Percentiles rank a stretch among this genome's conserved stretches.
Evolutionary conservation across 2,888 invertebrate genomes (phyloP).

Genomic region (Pharmacophagus antenor): DNA sequence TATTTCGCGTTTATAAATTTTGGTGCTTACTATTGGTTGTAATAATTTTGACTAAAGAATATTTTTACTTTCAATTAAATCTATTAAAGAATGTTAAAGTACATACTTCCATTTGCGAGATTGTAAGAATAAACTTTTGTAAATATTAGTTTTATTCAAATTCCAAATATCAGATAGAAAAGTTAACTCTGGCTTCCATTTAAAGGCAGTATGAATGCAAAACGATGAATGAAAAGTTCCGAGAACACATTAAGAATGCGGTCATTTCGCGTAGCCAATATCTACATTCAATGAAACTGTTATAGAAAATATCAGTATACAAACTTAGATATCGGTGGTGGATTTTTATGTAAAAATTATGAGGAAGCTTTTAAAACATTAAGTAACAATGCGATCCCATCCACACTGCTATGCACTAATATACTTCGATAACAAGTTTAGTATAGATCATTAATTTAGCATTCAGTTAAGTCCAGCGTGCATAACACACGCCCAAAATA

Average conservation of each 20-base stretch:
- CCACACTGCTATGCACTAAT: not conserved
- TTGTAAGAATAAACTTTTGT: not conserved
- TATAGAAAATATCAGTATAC: not conserved
- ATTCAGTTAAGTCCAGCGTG: constrained; percentile 2
- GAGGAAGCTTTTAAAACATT: no score
- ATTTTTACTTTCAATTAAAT: no score
- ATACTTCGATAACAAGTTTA: not conserved
- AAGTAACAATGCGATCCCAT: no score
- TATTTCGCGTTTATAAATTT: no score
- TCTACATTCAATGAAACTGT: not conserved
- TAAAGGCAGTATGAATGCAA: constrained; percentile 8
- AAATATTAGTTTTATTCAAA: not conserved
- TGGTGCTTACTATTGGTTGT: no score
- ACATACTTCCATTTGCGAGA: no score
- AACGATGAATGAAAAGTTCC: constrained; percentile 9
- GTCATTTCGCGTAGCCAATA: not conserved
- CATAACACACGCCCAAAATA: not conserved
- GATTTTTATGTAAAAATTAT: no score
- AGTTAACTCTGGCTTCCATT: not conserved
- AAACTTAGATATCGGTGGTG: not conserved
- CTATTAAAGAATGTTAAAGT: no score
- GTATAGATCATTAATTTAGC: not conserved
- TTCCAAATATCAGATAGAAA: not conserved
- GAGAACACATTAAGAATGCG: constrained; percentile 3
- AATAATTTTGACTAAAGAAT: no score